Evolutionary conservation across 1,140 invertebrate species (phyloP), one percentile per base, ranked within the genome.

Genomic region (Trissolcus basalis): DNA sequence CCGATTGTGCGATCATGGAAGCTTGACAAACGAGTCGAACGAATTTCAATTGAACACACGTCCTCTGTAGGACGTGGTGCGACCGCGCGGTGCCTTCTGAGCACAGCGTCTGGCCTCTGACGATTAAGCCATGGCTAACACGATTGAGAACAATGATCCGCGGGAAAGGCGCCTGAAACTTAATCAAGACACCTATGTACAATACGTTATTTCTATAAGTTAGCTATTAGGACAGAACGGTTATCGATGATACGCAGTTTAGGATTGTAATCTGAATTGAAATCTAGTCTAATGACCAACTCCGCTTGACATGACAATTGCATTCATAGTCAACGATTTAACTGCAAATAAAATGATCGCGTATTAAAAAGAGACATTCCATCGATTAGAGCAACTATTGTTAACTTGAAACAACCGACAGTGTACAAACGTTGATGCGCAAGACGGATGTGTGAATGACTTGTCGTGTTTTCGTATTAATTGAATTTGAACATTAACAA

Each of bases 291-390:
- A 13, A 43, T 47, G 12, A 44, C 51, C 54, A 61, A 61, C 54
- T 50, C 56, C 56, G 14, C 55, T 51, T 39, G n/a, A 11, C 14
- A 27, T 33, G 53, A 64, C 60, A 72, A 59, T 48, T 64, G 60
- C 60, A 59, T 65, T 64, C 60, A 64, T 49, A 65, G 55, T 71
- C 58, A 51, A 59, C 54, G 12, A 59, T 58, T 72, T 64, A 56
- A 71, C 68, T 71, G 53, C 49, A 13, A n/a, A 35, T 13, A 1
- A 13, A n/a, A 51, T 8, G 3, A 35, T 51, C 58, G 58, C 70
- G 68, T 80, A 71, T 80, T 78, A 44, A 69, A 69, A 71, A 60
- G 1, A 19, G 63, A 77, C 79, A 81, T 81, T 81, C 77, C 79
- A 72, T 61, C 58, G 35, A 53, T 47, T 41, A 55, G 43, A 74